phyloP scores from a whole-genome alignment of 2,888 invertebrate species.

The Ochropleura plecta region DNA sequence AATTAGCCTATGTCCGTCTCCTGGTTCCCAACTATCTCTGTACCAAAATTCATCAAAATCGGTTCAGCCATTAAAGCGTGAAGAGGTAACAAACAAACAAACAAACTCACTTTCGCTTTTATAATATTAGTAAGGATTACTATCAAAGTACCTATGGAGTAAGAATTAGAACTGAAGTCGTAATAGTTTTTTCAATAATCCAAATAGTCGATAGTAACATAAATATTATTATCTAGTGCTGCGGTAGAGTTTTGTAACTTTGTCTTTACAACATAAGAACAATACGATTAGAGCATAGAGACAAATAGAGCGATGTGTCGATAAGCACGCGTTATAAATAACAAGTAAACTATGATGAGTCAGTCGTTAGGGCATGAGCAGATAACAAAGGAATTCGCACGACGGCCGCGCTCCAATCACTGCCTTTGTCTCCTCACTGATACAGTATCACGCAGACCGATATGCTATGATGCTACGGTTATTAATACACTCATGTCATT shows the following conservation, averaged over 20 bases:
- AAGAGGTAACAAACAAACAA: no score
- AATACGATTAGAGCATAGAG: constrained; percentile 3
- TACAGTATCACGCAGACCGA: constrained; percentile 19
- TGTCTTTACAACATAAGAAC: constrained; percentile 1
- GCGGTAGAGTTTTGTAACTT: neutral
- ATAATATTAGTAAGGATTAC: no score
- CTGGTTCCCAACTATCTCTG: no score
- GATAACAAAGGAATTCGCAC: constrained; percentile 58
- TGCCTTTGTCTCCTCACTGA: constrained; percentile 53
- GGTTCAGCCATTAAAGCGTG: no score
- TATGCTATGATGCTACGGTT: constrained; percentile 2
- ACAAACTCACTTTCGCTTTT: no score
- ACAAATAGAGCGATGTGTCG: constrained; percentile 29
- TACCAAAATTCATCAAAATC: no score
- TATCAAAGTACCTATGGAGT: neutral
- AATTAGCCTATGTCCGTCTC: no score
- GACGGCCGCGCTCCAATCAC: constrained; percentile 39
- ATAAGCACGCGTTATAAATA: constrained; percentile 48
- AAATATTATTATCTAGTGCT: neutral
- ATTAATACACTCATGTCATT: constrained; percentile 13
- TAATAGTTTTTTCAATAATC: neutral
- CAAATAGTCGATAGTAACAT: neutral
- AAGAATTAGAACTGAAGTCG: neutral
- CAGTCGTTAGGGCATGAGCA: constrained; percentile 24
- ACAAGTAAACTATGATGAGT: constrained; percentile 51